A percentile compares a stretch with the other conserved stretches of the same genome.
Evolutionary conservation across 2,888 invertebrate species (phyloP).

Genomic region (Lasioglossum malachurum): DNA sequence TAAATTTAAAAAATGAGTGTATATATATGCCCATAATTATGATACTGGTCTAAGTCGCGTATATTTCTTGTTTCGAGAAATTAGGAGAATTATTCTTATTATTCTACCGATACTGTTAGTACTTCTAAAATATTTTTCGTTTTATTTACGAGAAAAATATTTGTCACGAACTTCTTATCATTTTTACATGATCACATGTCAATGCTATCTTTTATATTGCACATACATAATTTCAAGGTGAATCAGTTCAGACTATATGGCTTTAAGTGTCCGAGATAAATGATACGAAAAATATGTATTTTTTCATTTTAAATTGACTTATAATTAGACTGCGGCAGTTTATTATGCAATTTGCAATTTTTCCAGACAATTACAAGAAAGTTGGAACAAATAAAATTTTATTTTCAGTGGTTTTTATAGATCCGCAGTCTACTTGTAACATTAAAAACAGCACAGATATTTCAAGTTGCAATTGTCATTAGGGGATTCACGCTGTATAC

Average conservation of each 20-base stretch:
- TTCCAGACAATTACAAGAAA: no score
- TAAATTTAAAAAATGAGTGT: no score
- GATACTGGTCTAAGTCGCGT: no score
- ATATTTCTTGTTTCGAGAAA: no score
- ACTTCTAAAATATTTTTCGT: background rate
- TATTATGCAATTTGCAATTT: no score
- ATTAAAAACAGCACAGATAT: background rate
- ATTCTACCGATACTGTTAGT: conserved; percentile 21
- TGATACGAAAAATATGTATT: background rate
- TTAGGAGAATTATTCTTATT: background rate
- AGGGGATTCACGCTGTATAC: background rate
- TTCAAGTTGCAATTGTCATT: background rate
- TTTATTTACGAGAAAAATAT: background rate
- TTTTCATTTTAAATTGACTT: background rate
- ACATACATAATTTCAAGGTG: background rate
- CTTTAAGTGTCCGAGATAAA: background rate
- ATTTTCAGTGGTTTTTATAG: no score
- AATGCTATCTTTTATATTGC: background rate
- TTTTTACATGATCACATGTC: background rate
- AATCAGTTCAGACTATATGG: background rate
- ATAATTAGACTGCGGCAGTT: no score
- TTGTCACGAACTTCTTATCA: background rate
- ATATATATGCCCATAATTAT: no score
- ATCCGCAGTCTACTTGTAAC: background rate
- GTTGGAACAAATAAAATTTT: no score